Evolutionary conservation across 2,113 vertebrate genomes (phyloP).

Genomic region (Notarius lentiginosus): DNA sequence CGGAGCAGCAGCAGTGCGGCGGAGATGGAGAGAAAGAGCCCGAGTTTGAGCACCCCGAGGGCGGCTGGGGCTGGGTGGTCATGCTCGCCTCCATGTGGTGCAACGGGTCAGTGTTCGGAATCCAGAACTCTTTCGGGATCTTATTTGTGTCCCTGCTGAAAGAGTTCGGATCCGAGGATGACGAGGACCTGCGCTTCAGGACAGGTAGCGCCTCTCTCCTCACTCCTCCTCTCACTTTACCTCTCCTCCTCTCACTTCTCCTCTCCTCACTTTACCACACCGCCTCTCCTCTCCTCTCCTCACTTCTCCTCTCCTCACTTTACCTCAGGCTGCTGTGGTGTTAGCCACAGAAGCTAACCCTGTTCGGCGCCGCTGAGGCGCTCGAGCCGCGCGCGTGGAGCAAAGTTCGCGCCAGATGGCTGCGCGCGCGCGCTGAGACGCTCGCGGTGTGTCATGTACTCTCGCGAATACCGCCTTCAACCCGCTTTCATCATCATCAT

Average conservation of each 20-base stretch:
- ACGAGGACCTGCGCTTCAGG: conserved; percentile 80
- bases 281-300: too few relatives aligned
- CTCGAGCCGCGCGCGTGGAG: neutral
- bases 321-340: too few relatives aligned
- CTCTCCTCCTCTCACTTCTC: neutral
- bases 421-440: neutral
- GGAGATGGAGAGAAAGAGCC: conserved; percentile 42
- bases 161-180: conserved; percentile 76
- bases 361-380: neutral
- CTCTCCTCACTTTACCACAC: too few relatives aligned
- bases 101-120: conserved; percentile 94
- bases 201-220: conserved; percentile 72
- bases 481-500: too few relatives aligned
- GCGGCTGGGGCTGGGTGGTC: conserved; percentile 97
- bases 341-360: neutral
- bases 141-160: conserved; percentile 82
- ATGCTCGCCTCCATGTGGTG: conserved; percentile 98
- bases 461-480: neutral
- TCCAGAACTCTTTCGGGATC: conserved; percentile 93
- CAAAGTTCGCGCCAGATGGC: neutral
- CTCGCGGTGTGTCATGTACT: neutral
- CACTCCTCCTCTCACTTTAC: neutral
- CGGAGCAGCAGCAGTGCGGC: conserved; percentile 54
- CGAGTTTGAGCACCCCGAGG: conserved; percentile 81
- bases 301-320: too few relatives aligned